phyloP scores from a whole-genome alignment of 2,797 vertebrate species.

The Poecilia picta region DNA sequence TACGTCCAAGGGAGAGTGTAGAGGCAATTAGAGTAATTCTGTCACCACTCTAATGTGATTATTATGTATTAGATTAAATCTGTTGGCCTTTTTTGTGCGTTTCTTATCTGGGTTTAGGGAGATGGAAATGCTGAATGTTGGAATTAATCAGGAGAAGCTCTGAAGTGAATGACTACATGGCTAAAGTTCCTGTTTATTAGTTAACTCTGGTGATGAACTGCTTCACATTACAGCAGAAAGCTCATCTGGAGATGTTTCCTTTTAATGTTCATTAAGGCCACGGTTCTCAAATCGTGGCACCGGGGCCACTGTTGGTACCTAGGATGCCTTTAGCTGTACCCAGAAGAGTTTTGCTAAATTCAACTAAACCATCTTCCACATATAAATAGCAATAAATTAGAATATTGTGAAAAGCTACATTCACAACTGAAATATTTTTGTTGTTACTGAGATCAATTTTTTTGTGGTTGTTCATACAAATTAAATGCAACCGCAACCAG shows the following conservation, averaged over 20 bases:
- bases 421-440: too few relatives aligned
- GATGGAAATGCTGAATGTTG: constrained; percentile 32
- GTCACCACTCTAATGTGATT: constrained; percentile 61
- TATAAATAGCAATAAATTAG: too few relatives aligned
- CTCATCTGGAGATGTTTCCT: background rate
- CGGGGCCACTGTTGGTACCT: background rate
- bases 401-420: too few relatives aligned
- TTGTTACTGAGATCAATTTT: too few relatives aligned
- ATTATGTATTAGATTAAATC: constrained; percentile 58
- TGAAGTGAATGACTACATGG: constrained; percentile 27
- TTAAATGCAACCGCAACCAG: too few relatives aligned
- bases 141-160: constrained; percentile 27
- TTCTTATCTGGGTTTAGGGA: constrained; percentile 40
- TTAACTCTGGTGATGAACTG: background rate
- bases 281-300: background rate
- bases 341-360: background rate
- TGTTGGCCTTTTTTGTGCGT: constrained; percentile 32
- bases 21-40: constrained; percentile 61
- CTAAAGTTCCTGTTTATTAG: constrained; percentile 4
- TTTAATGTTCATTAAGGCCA: background rate
- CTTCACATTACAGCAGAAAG: background rate
- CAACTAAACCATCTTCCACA: too few relatives aligned
- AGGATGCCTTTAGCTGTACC: background rate
- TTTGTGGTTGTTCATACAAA: too few relatives aligned
- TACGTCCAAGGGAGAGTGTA: constrained; percentile 38